Base-by-base conservation (phyloP, 2,888 invertebrate genomes). In the Dryomyza anilis region DNA sequence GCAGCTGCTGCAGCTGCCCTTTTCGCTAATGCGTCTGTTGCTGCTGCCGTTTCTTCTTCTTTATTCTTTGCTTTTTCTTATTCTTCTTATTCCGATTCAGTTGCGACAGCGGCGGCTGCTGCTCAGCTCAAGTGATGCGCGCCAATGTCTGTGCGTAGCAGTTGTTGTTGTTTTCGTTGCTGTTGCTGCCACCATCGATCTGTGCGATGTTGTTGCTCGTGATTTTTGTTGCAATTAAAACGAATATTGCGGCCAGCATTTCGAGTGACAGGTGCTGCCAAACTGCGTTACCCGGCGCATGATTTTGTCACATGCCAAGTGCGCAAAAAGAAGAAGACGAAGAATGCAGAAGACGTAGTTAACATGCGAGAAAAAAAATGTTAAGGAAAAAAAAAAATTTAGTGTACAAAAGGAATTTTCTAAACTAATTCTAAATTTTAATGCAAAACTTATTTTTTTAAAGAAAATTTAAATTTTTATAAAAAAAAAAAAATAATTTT, bases 211-310 rank as follows among this genome's bases (percentile, higher is more conserved):
- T 52, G 52, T 52, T 39, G 29, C 21, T 52, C 27, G 16, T 27
- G 61, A 61, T 61, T 52, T 53, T 61, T 62, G 65, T 46, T 67
- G 69, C 67, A 68, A 70, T 69, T 67, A 70, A 69, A 65, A 69
- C 64, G 66, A 69, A 68, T 62, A 64, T 66, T 65, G 63, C 55
- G 43, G 56, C 48, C 53, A 39, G 43, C n/a, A n/a, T n/a, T n/a
- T n/a, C 46, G 65, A 69, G 68, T 75, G 77, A 76, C 78, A 78
- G 78, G 80, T 79, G 79, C 78, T 73, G 79, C 71, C 71, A 73
- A 71, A 74, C 72, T 72, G 70, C 71, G 67, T 75, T 77, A 76
- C 76, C 43, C 63, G 33, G 58, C 39, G 45, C 19, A 46, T 29
- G 43, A 52, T 43, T 50, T 60, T 60, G 59, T 48, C 59, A 50